Percentiles rank a stretch among this genome's conserved stretches.
phyloP scores from a whole-genome alignment of 2,888 invertebrate species.

The Agonopterix heracliana region DNA sequence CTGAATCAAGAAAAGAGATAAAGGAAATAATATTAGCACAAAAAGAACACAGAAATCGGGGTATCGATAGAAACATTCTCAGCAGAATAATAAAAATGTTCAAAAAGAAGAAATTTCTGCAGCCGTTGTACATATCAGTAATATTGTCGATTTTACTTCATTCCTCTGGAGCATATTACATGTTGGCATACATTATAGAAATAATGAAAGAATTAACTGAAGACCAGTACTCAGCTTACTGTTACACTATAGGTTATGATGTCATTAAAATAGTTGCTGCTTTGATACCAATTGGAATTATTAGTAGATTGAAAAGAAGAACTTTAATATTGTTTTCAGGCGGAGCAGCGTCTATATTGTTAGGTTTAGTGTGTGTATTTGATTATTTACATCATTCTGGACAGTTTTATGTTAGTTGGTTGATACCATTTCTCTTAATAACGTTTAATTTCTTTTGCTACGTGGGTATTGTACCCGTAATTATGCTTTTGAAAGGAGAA shows the following conservation, averaged over 20 bases:
- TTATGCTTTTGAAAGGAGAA: neutral
- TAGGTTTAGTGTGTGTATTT: neutral
- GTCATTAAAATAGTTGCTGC: neutral
- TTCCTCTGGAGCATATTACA: neutral
- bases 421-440: neutral
- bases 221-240: neutral
- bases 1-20: constrained; percentile 14
- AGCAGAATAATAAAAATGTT: neutral
- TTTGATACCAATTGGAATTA: neutral
- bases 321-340: neutral
- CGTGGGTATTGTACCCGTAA: neutral
- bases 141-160: neutral
- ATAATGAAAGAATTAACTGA: constrained; percentile 1
- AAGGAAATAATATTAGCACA: constrained; percentile 16
- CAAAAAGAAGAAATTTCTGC: neutral
- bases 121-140: neutral
- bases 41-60: constrained; percentile 6
- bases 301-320: neutral
- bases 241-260: neutral
- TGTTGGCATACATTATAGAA: neutral
- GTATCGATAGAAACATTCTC: neutral
- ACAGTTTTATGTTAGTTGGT: neutral
- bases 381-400: neutral
- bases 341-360: neutral
- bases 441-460: neutral